Percentiles rank a stretch among this genome's conserved stretches.
These are phyloP conservation scores for Aphidius colemani DNA, from an alignment of 2,888 invertebrate species.

Conservation along the genomic window DNA sequence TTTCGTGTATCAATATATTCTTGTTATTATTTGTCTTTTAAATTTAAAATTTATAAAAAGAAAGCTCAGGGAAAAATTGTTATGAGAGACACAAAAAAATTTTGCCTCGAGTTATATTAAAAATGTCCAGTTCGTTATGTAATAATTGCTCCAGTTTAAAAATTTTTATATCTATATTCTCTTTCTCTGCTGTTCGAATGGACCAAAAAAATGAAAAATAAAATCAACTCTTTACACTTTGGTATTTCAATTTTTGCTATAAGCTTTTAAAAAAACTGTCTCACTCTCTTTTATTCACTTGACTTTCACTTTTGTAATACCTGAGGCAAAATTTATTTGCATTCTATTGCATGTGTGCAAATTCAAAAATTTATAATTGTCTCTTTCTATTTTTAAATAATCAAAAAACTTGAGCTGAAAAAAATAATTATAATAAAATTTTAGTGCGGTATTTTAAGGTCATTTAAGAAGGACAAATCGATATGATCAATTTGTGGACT, in stretches of 20 bases:
- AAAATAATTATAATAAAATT: background rate
- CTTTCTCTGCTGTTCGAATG: background rate
- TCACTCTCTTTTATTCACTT: conserved; percentile 35
- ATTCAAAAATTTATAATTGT: conserved; percentile 10
- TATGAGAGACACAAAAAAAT: conserved; percentile 10
- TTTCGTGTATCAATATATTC: too few species aligned
- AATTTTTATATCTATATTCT: conserved; percentile 38
- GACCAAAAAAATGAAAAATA: too few species aligned
- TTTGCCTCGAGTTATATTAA: conserved; percentile 44
- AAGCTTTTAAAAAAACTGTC: conserved; percentile 7
- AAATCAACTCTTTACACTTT: conserved; percentile 32
- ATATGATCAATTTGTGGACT: too few species aligned
- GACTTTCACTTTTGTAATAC: conserved; percentile 45
- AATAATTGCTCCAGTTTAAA: conserved; percentile 56
- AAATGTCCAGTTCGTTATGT: conserved; percentile 52
- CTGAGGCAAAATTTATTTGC: conserved; percentile 31
- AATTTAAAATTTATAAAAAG: too few species aligned
- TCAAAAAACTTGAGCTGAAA: background rate
- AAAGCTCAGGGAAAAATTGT: background rate
- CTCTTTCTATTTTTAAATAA: background rate
- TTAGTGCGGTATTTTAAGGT: too few species aligned
- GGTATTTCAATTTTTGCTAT: conserved; percentile 45
- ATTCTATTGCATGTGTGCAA: conserved; percentile 3
- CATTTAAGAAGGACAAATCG: too few species aligned
- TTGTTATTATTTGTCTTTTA: too few species aligned